Evolutionary conservation across 2,113 vertebrate genomes (phyloP), one percentile per base, ranked within the genome.

Genomic region (Nestor notabilis): DNA sequence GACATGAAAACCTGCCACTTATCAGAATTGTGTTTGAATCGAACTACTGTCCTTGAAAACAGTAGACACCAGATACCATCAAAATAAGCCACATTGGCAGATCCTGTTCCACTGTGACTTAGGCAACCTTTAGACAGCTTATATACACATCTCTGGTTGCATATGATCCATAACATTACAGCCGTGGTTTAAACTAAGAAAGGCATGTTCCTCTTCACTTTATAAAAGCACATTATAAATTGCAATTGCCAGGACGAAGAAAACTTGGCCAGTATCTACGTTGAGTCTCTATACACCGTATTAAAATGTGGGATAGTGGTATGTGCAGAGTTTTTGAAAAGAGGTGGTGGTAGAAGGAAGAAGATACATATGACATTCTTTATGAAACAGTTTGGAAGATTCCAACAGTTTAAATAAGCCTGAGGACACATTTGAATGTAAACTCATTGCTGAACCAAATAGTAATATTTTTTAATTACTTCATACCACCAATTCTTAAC

Each of bases 1-100:
- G 98, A 98, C 97, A 97, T 50, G 91, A 97, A 98, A 98, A 98
- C 96, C 97, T 98, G 97, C 95, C 97, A 98, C 98, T 98, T 98
- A 98, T 97, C 98, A 98, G 97, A 97, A 97, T 61, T 97, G 97
- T 97, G 95, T 98, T 96, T 97, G 98, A 98, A 98, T 98, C 94
- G 97, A 98, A 98, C 97, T 91, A 87, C 97, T 97, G 98, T 96
- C 98, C 98, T 98, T 98, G 98, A 98, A 97, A 98, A 97, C 93
- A 93, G 96, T 41, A 96, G 97, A 97, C 97, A 97, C 90, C 91
- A 97, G 98, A 98, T 98, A 97, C 53, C 89, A 98, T 98, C 98
- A 95, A 90, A 92, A 96, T 79, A 72, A 95, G 94, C 75, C 55
- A 78, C 95, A 82, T 3, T 94, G 89, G 96, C 93, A 96, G 94